Percentiles rank a stretch among this genome's conserved stretches.
Evolutionary conservation across 1,140 invertebrate species (phyloP).

Genomic region (Drosophila jambulina): DNA sequence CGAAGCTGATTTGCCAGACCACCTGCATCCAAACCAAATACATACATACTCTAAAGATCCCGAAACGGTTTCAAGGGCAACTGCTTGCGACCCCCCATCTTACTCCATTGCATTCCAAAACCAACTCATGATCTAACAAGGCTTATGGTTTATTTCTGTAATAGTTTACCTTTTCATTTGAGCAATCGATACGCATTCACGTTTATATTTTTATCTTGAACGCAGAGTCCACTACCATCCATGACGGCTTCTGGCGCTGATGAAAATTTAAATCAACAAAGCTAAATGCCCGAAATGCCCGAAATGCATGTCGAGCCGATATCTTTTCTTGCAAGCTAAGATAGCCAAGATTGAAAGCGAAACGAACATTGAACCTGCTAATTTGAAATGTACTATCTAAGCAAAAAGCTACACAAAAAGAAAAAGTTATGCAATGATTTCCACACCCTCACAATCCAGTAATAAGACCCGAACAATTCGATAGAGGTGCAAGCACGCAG

Average conservation of each 20-base stretch:
- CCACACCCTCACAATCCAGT: conserved; percentile 50
- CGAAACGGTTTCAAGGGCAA: conserved; percentile 42
- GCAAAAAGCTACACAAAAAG: conserved; percentile 60
- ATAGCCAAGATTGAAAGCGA: conserved; percentile 36
- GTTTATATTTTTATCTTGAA: conserved; percentile 80
- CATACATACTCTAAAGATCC: conserved; percentile 17
- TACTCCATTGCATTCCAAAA: conserved; percentile 24
- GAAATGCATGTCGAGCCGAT: conserved; percentile 70
- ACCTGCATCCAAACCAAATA: conserved; percentile 33
- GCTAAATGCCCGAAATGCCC: conserved; percentile 81
- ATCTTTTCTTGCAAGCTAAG: conserved; percentile 45
- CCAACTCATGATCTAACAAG: conserved; percentile 42
- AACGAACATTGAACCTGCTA: conserved; percentile 56
- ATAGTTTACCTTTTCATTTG: conserved; percentile 54
- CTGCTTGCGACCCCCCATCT: conserved; percentile 38
- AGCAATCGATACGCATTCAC: conserved; percentile 65
- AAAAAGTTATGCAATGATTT: conserved; percentile 67
- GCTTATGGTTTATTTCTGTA: conserved; percentile 50
- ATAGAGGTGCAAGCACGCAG: conserved; percentile 54
- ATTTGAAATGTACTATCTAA: conserved; percentile 63
- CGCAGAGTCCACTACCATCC: conserved; percentile 85
- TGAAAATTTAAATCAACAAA: conserved; percentile 85
- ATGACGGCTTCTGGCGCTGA: conserved; percentile 85
- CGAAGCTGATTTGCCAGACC: conserved; percentile 43
- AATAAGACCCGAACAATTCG: conserved; percentile 36